phyloP scores from a whole-genome alignment of 2,113 vertebrate species.

The Microtus pennsylvanicus region DNA sequence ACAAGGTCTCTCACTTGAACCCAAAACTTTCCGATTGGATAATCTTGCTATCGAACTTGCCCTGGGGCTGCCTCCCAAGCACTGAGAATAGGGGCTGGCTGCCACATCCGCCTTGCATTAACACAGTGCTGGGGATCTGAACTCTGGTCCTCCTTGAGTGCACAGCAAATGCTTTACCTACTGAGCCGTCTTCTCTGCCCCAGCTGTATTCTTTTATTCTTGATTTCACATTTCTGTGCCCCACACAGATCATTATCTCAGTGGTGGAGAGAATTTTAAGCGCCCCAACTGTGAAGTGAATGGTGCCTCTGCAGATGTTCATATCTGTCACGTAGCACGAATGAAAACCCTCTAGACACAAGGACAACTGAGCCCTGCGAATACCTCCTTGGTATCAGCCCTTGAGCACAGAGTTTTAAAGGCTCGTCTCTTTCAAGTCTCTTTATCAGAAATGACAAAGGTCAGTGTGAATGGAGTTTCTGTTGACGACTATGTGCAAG shows the following conservation, averaged over 20 bases:
- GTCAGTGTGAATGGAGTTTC: constrained; percentile 96
- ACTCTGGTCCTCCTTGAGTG: neutral
- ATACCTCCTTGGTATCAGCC: constrained; percentile 90
- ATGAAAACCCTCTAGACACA: constrained; percentile 93
- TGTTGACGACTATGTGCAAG: constrained; percentile 90
- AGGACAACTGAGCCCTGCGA: constrained; percentile 91
- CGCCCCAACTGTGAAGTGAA: constrained; percentile 95
- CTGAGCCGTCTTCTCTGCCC: too few species aligned
- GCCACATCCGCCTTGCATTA: neutral
- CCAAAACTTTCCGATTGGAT: neutral
- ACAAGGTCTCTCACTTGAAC: neutral
- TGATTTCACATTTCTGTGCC: constrained; percentile 97
- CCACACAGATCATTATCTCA: constrained; percentile 97
- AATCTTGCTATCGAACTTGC: neutral
- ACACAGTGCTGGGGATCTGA: neutral
- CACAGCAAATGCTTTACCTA: neutral
- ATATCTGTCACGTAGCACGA: constrained; percentile 96
- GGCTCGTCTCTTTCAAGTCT: constrained; percentile 89
- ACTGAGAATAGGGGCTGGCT: neutral
- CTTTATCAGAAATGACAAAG: constrained; percentile 93
- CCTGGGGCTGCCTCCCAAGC: neutral
- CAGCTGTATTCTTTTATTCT: constrained; percentile 88
- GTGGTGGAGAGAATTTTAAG: constrained; percentile 93
- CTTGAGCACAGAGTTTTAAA: constrained; percentile 91
- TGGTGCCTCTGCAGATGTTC: constrained; percentile 95